A percentile compares a stretch with the other conserved stretches of the same genome.
These are phyloP conservation scores for Ahaetulla prasina DNA, from an alignment of 2,113 vertebrate species.

Conservation along the genomic window DNA sequence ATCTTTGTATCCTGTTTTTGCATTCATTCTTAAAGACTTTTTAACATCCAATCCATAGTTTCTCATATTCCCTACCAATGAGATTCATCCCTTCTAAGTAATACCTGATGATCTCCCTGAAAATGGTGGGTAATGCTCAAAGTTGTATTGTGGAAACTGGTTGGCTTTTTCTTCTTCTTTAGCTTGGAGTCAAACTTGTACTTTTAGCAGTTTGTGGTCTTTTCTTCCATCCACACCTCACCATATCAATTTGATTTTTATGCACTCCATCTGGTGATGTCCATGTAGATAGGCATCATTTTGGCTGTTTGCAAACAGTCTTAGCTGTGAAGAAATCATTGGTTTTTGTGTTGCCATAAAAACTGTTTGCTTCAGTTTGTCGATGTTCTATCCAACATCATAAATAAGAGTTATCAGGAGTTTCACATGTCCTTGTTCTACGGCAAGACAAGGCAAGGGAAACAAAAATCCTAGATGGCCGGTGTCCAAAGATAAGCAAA, in stretches of 20 bases:
- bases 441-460: too few species aligned
- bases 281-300: neutral
- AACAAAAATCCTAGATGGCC: neutral
- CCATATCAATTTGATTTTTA: neutral
- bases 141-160: neutral
- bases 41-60: neutral
- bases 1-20: neutral
- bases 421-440: neutral
- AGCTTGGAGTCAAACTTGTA: neutral
- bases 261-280: neutral
- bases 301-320: neutral
- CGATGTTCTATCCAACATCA: neutral
- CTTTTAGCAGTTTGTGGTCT: neutral
- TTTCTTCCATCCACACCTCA: neutral
- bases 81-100: neutral
- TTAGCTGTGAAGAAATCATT: neutral
- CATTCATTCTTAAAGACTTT: neutral
- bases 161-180: neutral
- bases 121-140: neutral
- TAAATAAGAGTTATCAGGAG: neutral
- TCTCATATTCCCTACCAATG: neutral
- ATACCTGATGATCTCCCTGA: neutral
- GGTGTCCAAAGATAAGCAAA: neutral
- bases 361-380: neutral
- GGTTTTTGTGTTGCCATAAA: neutral